Conservation (phyloP, 1,140 invertebrate genomes). For the Phymastichus coffea region DNA sequence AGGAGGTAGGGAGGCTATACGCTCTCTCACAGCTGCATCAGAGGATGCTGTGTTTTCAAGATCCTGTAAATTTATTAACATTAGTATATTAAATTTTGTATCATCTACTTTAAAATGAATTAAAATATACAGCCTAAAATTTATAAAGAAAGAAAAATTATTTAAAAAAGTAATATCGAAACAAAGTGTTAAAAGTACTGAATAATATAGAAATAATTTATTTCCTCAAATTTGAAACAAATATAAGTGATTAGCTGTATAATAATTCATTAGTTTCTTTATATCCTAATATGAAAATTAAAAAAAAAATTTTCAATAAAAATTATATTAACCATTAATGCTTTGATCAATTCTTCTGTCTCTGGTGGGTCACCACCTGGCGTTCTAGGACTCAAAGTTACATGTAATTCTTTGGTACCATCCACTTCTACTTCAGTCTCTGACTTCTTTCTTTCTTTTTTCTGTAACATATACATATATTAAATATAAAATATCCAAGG, state of each 20-base stretch:
- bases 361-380: conserved; percentile 84
- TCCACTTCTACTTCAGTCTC: conserved; percentile 66
- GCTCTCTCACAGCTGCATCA: conserved; percentile 87
- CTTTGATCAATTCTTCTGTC: conserved; percentile 84
- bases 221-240: too few relatives aligned
- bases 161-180: neutral
- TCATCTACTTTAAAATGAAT: conserved; percentile 46
- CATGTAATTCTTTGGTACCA: conserved; percentile 71
- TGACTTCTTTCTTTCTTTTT: conserved; percentile 56
- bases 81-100: too few relatives aligned
- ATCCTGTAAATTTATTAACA: conserved; percentile 63
- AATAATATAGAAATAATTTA: too few relatives aligned
- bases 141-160: conserved; percentile 10
- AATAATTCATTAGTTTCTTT: too few relatives aligned
- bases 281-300: too few relatives aligned
- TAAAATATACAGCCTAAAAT: neutral
- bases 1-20: conserved; percentile 88
- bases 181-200: too few relatives aligned
- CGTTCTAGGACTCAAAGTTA: conserved; percentile 73
- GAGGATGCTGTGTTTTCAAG: conserved; percentile 92
- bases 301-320: too few relatives aligned
- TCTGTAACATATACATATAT: conserved; percentile 32
- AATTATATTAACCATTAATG: conserved; percentile 60
- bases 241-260: conserved; percentile 15
- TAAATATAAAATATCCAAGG: neutral